Percentiles rank a stretch among this genome's conserved stretches.
These are phyloP conservation scores for Drosophila serrata DNA, from an alignment of 1,140 invertebrate species.

Conservation along the genomic window DNA sequence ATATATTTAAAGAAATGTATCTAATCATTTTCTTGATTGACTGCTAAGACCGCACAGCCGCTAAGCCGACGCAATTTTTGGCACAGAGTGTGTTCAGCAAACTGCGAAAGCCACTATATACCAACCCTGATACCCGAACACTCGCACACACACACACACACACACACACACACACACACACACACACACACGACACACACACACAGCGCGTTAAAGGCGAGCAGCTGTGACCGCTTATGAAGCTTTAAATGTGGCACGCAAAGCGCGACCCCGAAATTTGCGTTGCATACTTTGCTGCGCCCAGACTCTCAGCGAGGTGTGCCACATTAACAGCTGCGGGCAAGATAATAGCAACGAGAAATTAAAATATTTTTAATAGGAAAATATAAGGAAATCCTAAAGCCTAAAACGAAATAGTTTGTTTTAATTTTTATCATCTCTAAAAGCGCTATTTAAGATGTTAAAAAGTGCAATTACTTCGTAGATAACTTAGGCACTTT, in stretches of 20 bases:
- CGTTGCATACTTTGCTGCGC: conserved; percentile 73
- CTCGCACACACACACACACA: conserved; percentile 5
- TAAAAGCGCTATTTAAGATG: not conserved
- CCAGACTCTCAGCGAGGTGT: conserved; percentile 22
- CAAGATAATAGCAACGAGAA: not conserved
- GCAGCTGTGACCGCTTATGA: conserved; percentile 27
- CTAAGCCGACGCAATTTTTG: conserved; percentile 31
- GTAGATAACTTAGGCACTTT: no score
- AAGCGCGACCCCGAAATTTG: conserved; percentile 59
- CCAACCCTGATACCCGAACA: not conserved
- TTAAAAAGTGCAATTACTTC: not conserved
- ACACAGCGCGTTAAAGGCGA: conserved; percentile 32
- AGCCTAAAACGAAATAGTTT: no score
- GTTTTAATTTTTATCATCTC: no score
- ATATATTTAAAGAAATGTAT: conserved; percentile 3
- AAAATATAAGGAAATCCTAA: no score
- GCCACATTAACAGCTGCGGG: not conserved
- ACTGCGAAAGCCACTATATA: conserved; percentile 4
- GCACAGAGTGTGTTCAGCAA: conserved; percentile 6
- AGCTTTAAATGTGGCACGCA: conserved; percentile 61
- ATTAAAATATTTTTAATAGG: not conserved
- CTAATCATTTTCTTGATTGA: conserved; percentile 26
- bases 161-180: conserved; percentile 12
- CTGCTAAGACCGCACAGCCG: conserved; percentile 22
- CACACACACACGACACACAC: conserved; percentile 9